phyloP scores from a whole-genome alignment of 2,113 vertebrate genomes.

The Circaetus gallicus region DNA sequence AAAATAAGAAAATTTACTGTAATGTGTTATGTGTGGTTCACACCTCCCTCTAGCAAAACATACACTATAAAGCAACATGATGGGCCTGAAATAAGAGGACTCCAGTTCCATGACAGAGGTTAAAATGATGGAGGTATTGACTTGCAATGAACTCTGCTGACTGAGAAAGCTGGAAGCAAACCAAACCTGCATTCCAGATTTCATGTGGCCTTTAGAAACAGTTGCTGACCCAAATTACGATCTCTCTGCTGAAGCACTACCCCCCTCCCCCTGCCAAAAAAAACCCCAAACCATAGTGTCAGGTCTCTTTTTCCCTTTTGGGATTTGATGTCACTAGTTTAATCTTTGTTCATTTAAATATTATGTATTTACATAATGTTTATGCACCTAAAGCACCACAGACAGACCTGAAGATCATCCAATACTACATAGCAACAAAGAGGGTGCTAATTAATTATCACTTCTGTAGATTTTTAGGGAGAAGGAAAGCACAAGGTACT shows the following conservation, averaged over 20 bases:
- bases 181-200: background rate
- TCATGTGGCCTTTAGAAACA: background rate
- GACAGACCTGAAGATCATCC: background rate
- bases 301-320: background rate
- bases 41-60: background rate
- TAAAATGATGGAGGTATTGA: background rate
- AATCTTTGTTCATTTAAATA: background rate
- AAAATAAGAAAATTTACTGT: background rate
- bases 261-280: fast-evolving
- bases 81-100: background rate
- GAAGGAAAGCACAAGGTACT: background rate
- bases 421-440: background rate
- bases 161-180: background rate
- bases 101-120: background rate
- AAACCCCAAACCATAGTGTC: background rate
- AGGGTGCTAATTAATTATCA: background rate
- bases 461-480: background rate
- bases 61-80: background rate
- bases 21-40: background rate
- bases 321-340: background rate
- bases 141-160: background rate
- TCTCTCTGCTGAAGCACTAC: background rate
- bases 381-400: background rate
- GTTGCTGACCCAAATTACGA: background rate
- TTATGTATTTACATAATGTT: background rate